Conservation (phyloP, 2,113 vertebrate species). For the Protomyctophum bolini region DNA sequence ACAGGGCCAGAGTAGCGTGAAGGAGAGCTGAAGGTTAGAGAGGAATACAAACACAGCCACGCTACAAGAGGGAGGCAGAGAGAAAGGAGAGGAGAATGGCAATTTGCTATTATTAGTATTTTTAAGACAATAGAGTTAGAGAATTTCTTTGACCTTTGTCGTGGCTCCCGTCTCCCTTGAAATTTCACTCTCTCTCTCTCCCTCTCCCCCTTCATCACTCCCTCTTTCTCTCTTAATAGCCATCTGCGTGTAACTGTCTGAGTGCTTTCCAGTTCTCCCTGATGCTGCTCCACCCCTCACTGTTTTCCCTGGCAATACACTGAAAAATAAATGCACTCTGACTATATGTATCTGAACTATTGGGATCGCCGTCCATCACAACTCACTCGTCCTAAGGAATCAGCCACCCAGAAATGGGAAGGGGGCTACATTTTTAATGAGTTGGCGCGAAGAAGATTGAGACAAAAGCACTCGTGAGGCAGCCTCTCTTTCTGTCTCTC, state of each 20-base stretch:
- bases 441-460: slow-evolving; percentile 48
- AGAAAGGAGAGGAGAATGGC: neutral
- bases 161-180: neutral
- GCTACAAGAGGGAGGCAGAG: neutral
- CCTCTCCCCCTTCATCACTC: slow-evolving; percentile 14
- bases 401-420: slow-evolving; percentile 66
- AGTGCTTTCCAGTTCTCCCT: slow-evolving; percentile 54
- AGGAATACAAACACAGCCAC: neutral
- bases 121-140: slow-evolving; percentile 7
- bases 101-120: slow-evolving; percentile 1
- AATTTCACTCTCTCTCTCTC: slow-evolving; percentile 2
- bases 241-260: slow-evolving; percentile 45
- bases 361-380: slow-evolving; percentile 56
- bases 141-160: slow-evolving; percentile 41
- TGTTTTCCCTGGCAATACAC: slow-evolving; percentile 47
- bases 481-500: slow-evolving; percentile 15
- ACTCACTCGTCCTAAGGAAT: slow-evolving; percentile 68
- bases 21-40: slow-evolving; percentile 28
- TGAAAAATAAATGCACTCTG: slow-evolving; percentile 72
- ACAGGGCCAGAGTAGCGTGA: slow-evolving; percentile 42
- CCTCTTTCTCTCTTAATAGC: slow-evolving; percentile 35
- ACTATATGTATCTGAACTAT: slow-evolving; percentile 45
- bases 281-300: slow-evolving; percentile 34
- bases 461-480: slow-evolving; percentile 57
- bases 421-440: slow-evolving; percentile 78